Base-by-base conservation (phyloP, 2,888 invertebrate genomes). In the Punctoribates punctum region DNA sequence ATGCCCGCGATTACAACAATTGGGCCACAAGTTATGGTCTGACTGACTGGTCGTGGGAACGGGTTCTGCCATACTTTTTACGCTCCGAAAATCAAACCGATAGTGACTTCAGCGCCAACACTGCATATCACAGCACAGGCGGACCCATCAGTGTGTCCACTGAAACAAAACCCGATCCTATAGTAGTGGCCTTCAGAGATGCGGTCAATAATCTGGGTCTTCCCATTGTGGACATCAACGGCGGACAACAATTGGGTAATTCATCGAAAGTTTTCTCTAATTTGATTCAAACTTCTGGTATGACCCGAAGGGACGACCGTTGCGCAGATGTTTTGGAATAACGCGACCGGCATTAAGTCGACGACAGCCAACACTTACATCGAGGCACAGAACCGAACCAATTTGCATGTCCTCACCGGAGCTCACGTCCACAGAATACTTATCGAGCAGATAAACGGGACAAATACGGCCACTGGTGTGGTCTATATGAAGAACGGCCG, bases 331-430 rank as follows among this genome's bases (percentile, higher is more conserved):
- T 75, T 75, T 29, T 75, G 60, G 57, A 75, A 75, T 42, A 20
- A 57, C n/a, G 27, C 20, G n/a, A 75, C 65, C 20, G 75, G 48
- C 17, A 75, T 75, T 23, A 75, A 75, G 46, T 75, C 67, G 15
- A 70, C 67, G 29, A 70, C 67, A 23, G 75, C 75, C 72, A 75
- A 75, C 34, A 29, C 75, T 4, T 75, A 75, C 38, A 70, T 75
- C 25, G 75, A 75, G n/a, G 17, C 42, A 15, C 25, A 29, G 17
- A 65, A 60, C 29, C 27, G 54, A 3, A 54, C 74, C 3, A 74
- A 74, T 62, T 20, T 75, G 11, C 34, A 46, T 38, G 38, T 75
- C 2, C 23, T 51, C 9, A 73, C 73, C 17, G 0, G 54, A n/a
- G 25, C 75, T 54, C 27, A 34, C n/a, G 75, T 75, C 34, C 8